phyloP scores from a whole-genome alignment of 2,113 vertebrate species.

The Cyprinus carpio region DNA sequence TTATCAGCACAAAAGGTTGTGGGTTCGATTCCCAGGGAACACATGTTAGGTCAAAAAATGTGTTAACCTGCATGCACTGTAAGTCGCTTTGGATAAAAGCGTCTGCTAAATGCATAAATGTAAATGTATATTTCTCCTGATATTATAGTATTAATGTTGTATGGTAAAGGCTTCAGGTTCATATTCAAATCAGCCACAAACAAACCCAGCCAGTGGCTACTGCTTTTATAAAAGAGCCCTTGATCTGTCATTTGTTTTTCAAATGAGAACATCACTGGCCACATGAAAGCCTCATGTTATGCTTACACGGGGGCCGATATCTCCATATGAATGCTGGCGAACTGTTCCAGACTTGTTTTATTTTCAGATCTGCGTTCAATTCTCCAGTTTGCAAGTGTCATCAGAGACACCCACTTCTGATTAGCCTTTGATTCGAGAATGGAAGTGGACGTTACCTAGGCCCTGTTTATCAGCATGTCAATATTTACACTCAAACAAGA shows the following conservation, averaged over 20 bases:
- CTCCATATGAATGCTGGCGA: conserved; percentile 28
- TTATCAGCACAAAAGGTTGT: no score
- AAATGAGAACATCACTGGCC: conserved; percentile 37
- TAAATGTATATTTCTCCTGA: conserved; percentile 18
- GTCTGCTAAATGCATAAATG: no score
- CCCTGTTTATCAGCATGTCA: background rate
- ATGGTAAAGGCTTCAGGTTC: background rate
- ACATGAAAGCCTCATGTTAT: conserved; percentile 9
- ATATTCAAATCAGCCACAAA: conserved; percentile 47
- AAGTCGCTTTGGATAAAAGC: no score
- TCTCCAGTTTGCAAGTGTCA: background rate
- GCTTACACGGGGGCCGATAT: conserved; percentile 1
- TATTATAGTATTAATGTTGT: background rate
- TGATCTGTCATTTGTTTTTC: conserved; percentile 45
- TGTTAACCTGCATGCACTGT: no score
- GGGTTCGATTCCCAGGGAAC: no score
- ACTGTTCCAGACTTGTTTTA: background rate
- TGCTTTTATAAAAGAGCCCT: conserved; percentile 21
- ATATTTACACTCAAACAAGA: background rate
- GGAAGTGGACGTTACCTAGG: background rate
- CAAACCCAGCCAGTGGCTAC: background rate
- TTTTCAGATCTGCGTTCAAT: background rate
- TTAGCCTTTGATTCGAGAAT: background rate
- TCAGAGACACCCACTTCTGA: background rate
- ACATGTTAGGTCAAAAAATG: no score